Evolutionary conservation across 2,888 invertebrate species (phyloP), one percentile per base, ranked within the genome.

Genomic region (Clunio marinus): DNA sequence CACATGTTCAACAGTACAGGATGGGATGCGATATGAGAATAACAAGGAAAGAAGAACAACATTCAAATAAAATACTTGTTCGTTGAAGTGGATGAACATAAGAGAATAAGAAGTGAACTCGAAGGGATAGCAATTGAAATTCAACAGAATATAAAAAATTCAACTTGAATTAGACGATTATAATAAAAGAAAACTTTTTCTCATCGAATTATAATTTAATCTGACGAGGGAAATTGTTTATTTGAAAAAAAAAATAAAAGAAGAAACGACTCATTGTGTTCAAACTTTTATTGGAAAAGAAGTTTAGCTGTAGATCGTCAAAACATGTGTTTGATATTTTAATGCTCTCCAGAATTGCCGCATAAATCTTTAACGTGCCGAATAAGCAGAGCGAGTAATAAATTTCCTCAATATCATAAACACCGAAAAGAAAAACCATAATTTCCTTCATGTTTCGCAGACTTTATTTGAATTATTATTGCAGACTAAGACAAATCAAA

Each of bases 161-260:
- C 51, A 13, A 20, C 20, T 51, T 51, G 51, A 51, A 51, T 41
- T 41, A n/a, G 41, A 3, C n/a, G 41, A 41, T n/a, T n/a, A n/a
- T 41, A 41, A 41, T 41, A 32, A 51, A 17, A 17, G 22, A 22
- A 22, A 45, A 45, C 5, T 22, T 51, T 22, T 51, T n/a, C n/a
- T n/a, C n/a, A n/a, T 22, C 22, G 51, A 22, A 17, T 51, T 51
- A 51, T 51, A 51, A 51, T 51, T 51, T 51, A 22, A 51, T 51
- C 22, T 51, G 51, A 51, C 22, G 51, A 22, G 35, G 35, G 51
- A 51, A 13, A 51, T n/a, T 22, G n/a, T 51, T 51, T 51, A 51
- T 51, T 51, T 51, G 51, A 51, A 22, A 7, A 51, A 51, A 22
- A 51, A 51, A 8, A 51, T 51, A 5, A 22, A 51, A 22, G n/a